These are phyloP conservation scores for Tympanuchus pallidicinctus DNA, from an alignment of 2,113 vertebrate genomes.

Conservation along the genomic window DNA sequence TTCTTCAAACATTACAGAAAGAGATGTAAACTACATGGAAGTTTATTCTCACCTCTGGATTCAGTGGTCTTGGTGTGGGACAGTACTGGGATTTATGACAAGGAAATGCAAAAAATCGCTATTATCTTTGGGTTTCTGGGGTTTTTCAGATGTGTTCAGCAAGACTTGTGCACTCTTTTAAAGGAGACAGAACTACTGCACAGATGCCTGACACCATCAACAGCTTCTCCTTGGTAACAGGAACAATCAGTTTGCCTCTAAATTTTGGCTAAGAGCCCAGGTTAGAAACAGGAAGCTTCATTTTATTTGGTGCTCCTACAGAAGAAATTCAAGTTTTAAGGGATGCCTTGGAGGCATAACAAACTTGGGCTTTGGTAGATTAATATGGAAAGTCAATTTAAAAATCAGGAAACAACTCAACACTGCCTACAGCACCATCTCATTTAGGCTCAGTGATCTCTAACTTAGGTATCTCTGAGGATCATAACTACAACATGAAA, in stretches of 20 bases:
- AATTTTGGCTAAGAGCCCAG: neutral
- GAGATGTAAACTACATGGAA: neutral
- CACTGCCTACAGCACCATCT: neutral
- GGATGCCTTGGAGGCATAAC: neutral
- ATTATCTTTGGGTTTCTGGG: neutral
- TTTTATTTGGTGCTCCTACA: neutral
- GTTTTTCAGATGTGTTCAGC: fast-evolving
- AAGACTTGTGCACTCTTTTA: neutral
- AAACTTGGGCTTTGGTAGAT: neutral
- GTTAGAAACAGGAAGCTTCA: neutral
- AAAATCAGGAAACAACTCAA: neutral
- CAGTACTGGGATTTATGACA: neutral
- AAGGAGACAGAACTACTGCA: neutral
- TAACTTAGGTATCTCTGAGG: neutral
- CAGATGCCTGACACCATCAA: neutral
- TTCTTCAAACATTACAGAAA: neutral
- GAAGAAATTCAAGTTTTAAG: neutral
- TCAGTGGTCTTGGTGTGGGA: neutral
- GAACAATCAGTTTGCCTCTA: neutral
- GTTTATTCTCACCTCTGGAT: neutral
- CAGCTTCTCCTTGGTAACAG: neutral
- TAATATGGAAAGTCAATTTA: neutral
- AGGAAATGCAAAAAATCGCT: neutral
- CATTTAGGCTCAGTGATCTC: neutral
- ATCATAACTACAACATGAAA: neutral